phyloP scores from a whole-genome alignment of 2,797 vertebrate species.

The Tauraco hartlaubi region DNA sequence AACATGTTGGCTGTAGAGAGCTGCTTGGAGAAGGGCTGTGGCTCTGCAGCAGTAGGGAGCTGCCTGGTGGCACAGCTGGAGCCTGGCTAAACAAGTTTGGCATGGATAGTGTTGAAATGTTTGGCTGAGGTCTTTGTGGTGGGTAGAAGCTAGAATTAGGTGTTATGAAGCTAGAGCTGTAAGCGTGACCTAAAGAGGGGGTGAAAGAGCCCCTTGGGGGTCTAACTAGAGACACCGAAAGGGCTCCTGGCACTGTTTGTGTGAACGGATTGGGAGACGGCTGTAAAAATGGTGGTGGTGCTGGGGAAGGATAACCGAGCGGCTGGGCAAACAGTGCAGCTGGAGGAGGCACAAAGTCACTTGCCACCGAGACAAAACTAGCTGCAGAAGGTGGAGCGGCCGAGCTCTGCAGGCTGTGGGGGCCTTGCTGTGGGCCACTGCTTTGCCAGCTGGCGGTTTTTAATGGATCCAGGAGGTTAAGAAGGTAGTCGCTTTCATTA shows the following conservation, averaged over 20 bases:
- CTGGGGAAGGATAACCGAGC: slow-evolving; percentile 78
- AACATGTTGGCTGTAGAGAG: neutral
- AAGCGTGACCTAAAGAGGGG: slow-evolving; percentile 83
- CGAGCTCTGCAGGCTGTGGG: slow-evolving; percentile 28
- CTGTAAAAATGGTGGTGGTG: slow-evolving; percentile 77
- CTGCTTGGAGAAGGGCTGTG: slow-evolving; percentile 25
- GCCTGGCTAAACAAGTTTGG: slow-evolving; percentile 87
- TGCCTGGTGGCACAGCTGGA: slow-evolving; percentile 72
- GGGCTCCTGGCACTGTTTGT: slow-evolving; percentile 71
- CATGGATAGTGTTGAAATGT: slow-evolving; percentile 82
- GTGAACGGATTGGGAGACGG: slow-evolving; percentile 89
- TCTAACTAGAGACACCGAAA: slow-evolving; percentile 76
- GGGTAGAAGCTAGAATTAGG: slow-evolving; percentile 80
- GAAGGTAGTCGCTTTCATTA: slow-evolving; percentile 79
- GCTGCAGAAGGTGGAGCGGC: slow-evolving; percentile 30
- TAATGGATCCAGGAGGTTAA: slow-evolving; percentile 93
- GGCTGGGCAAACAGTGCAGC: slow-evolving; percentile 77
- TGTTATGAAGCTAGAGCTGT: slow-evolving; percentile 80
- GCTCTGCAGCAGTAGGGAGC: slow-evolving; percentile 75
- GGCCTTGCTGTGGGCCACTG: neutral
- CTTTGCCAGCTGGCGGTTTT: slow-evolving; percentile 63
- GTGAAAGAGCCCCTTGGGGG: slow-evolving; percentile 81
- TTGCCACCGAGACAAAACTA: slow-evolving; percentile 23
- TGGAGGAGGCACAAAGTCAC: slow-evolving; percentile 65
- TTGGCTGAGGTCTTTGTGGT: slow-evolving; percentile 75